Conservation (phyloP, 2,888 invertebrate genomes). For the Orchesellides sinensis region DNA sequence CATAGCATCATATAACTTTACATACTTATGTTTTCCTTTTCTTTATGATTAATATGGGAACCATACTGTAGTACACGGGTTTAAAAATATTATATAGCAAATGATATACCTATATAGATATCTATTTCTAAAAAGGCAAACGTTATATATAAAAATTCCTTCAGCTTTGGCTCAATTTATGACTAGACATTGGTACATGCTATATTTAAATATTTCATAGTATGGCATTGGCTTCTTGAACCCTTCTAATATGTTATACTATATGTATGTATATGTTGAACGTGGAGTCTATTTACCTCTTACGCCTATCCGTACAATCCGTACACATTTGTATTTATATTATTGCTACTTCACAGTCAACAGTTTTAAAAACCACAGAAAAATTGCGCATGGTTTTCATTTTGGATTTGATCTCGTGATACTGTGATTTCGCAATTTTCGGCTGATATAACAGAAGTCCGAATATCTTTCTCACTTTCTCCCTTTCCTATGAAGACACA, state of each 20-base stretch:
- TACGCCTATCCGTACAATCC: too few species aligned
- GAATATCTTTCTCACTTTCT: too few species aligned
- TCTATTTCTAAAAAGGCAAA: too few species aligned
- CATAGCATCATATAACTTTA: conserved; percentile 47
- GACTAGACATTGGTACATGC: conserved; percentile 46
- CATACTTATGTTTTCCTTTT: background rate
- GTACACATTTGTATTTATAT: too few species aligned
- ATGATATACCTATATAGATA: too few species aligned
- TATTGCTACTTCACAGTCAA: too few species aligned
- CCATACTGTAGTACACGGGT: background rate
- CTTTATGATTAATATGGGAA: background rate
- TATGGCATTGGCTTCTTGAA: conserved; percentile 4
- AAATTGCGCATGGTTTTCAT: too few species aligned
- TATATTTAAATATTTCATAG: background rate
- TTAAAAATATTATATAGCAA: too few species aligned
- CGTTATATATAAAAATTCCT: conserved; percentile 15
- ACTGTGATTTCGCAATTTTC: background rate
- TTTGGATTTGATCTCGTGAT: background rate
- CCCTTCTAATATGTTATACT: background rate
- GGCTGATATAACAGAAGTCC: background rate
- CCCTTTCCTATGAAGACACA: background rate
- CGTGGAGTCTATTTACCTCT: too few species aligned
- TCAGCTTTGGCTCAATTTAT: conserved; percentile 59
- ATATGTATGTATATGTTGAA: too few species aligned
- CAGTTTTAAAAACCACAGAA: too few species aligned